Evolutionary conservation across 2,797 vertebrate species (phyloP).

Genomic region (Astyanax mexicanus): DNA sequence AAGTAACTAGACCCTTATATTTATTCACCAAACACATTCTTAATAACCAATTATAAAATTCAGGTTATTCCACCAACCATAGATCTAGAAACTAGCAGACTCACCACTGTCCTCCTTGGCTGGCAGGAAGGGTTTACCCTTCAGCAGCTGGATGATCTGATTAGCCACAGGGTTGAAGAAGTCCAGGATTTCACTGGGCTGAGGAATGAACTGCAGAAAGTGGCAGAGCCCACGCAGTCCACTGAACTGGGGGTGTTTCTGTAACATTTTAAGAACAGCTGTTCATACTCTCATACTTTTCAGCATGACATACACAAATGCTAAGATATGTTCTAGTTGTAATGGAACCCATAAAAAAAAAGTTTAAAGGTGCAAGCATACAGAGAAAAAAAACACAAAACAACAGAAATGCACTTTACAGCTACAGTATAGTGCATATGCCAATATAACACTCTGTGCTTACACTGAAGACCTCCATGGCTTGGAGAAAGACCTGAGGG

Average conservation of each 20-base stretch:
- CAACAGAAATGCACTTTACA: too few relatives aligned
- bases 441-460: slow-evolving; percentile 51
- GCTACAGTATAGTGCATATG: too few relatives aligned
- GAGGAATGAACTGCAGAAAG: slow-evolving; percentile 79
- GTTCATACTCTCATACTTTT: too few relatives aligned
- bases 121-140: slow-evolving; percentile 80
- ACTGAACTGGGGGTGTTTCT: slow-evolving; percentile 80
- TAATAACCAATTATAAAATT: too few relatives aligned
- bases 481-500: slow-evolving; percentile 79
- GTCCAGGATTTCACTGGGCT: slow-evolving; percentile 82
- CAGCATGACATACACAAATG: too few relatives aligned
- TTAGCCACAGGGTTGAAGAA: slow-evolving; percentile 84
- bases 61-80: too few relatives aligned
- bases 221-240: slow-evolving; percentile 77
- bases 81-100: not conserved
- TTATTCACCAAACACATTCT: too few relatives aligned
- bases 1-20: too few relatives aligned
- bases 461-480: slow-evolving; percentile 81
- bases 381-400: too few relatives aligned
- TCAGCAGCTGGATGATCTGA: slow-evolving; percentile 82
- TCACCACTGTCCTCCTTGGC: slow-evolving; percentile 55
- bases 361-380: too few relatives aligned
- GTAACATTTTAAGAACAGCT: slow-evolving; percentile 26
- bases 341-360: not conserved
- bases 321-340: too few relatives aligned